Percentiles rank a stretch among this genome's conserved stretches.
These are phyloP conservation scores for Plestiodon gilberti DNA, from an alignment of 2,113 vertebrate genomes.

Conservation along the genomic window DNA sequence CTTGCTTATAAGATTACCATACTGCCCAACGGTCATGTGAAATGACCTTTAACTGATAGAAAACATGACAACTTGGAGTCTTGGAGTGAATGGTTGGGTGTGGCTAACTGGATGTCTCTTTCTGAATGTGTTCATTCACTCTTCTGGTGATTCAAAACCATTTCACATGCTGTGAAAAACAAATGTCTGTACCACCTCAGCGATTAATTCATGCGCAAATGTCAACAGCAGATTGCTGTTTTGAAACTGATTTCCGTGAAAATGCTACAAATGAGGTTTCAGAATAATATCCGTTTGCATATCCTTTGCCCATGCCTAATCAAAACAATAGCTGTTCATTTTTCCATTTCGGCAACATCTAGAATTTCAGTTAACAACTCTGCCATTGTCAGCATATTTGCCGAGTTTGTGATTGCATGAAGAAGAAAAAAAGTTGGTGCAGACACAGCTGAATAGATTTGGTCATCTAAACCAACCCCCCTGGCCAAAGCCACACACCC, in stretches of 20 bases:
- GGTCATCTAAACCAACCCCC: neutral
- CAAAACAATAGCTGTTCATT: neutral
- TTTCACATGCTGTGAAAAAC: neutral
- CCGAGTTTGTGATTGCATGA: neutral
- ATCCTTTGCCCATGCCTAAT: neutral
- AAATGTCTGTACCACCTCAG: conserved; percentile 1
- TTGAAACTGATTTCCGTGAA: neutral
- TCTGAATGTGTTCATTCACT: neutral
- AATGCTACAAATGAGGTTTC: neutral
- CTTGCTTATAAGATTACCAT: too few species aligned
- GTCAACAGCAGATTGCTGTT: conserved; percentile 9
- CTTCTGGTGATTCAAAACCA: neutral
- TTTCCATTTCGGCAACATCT: neutral
- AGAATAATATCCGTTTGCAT: neutral
- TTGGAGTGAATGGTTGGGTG: neutral
- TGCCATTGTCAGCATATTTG: neutral
- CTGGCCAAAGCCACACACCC: neutral
- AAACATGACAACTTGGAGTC: neutral
- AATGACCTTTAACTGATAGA: neutral
- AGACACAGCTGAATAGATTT: neutral
- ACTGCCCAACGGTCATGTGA: neutral
- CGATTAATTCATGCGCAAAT: neutral
- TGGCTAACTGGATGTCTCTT: neutral
- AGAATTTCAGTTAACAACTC: neutral
- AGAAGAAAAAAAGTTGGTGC: neutral